These are phyloP conservation scores for Acronicta psi DNA, from an alignment of 2,888 invertebrate genomes.

Conservation along the genomic window DNA sequence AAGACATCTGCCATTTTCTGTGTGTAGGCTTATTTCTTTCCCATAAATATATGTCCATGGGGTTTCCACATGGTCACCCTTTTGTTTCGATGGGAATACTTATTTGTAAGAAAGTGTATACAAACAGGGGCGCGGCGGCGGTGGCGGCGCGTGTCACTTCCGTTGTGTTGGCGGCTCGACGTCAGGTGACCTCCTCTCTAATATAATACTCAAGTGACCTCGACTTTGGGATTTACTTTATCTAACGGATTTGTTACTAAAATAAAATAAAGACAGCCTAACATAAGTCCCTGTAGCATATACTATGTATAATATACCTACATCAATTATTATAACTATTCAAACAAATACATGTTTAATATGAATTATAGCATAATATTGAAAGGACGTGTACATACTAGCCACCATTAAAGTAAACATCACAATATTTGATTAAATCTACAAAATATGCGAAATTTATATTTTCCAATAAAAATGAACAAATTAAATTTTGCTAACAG, in stretches of 20 bases:
- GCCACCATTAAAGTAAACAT: constrained; percentile 9
- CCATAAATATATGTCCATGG: not conserved
- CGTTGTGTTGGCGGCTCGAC: constrained; percentile 8
- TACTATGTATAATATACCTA: too few relatives aligned
- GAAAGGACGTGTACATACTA: too few relatives aligned
- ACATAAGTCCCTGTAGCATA: too few relatives aligned
- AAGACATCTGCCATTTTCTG: too few relatives aligned
- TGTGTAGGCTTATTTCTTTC: not conserved
- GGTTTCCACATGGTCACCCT: not conserved
- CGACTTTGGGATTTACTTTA: constrained; percentile 8
- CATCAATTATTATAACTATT: not conserved
- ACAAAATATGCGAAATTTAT: not conserved
- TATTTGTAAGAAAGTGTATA: not conserved
- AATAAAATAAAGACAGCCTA: constrained; percentile 1
- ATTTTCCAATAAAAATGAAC: not conserved
- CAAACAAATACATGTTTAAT: not conserved
- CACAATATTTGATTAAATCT: not conserved
- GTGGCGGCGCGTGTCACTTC: constrained; percentile 3
- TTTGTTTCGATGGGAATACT: not conserved
- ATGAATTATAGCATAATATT: too few relatives aligned
- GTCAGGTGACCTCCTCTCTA: constrained; percentile 6
- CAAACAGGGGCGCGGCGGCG: not conserved
- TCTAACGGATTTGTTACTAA: constrained; percentile 1
- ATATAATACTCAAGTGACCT: constrained; percentile 8
- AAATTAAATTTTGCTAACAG: constrained; percentile 1